Evolutionary conservation across 1,140 invertebrate genomes (phyloP).

Genomic region (Cydia strobilella): DNA sequence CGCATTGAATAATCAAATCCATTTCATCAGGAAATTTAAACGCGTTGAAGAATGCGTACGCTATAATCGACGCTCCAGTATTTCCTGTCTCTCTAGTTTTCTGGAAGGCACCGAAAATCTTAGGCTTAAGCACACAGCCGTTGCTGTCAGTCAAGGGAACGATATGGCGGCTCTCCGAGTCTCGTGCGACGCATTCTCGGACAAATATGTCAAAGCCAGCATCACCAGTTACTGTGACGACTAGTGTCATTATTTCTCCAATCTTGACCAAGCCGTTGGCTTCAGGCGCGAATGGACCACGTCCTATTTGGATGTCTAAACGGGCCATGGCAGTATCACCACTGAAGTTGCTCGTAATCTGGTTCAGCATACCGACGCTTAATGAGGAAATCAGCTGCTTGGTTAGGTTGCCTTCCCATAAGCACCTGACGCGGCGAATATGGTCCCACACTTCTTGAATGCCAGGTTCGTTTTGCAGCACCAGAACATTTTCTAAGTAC

Average conservation of each 20-base stretch:
- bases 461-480: conserved; percentile 89
- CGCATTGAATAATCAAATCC: conserved; percentile 92
- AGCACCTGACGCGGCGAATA: conserved; percentile 87
- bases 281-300: conserved; percentile 87
- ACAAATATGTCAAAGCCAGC: conserved; percentile 90
- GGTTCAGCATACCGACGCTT: conserved; percentile 89
- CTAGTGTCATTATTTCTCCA: conserved; percentile 90
- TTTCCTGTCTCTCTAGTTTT: conserved; percentile 88
- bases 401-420: conserved; percentile 90
- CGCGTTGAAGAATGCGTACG: conserved; percentile 90
- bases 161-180: conserved; percentile 83
- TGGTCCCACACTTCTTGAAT: conserved; percentile 93
- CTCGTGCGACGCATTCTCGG: conserved; percentile 88
- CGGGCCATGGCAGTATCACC: conserved; percentile 90
- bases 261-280: conserved; percentile 91
- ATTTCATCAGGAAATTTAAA: conserved; percentile 95
- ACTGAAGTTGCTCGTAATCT: conserved; percentile 90
- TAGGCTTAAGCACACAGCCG: conserved; percentile 90
- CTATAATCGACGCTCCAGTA: conserved; percentile 88
- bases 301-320: conserved; percentile 89
- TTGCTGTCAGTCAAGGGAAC: conserved; percentile 87
- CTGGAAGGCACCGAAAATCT: conserved; percentile 90
- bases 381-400: conserved; percentile 87
- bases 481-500: conserved; percentile 90
- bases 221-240: conserved; percentile 90